Evolutionary conservation across 2,113 vertebrate genomes (phyloP).

Genomic region (Callithrix jacchus): DNA sequence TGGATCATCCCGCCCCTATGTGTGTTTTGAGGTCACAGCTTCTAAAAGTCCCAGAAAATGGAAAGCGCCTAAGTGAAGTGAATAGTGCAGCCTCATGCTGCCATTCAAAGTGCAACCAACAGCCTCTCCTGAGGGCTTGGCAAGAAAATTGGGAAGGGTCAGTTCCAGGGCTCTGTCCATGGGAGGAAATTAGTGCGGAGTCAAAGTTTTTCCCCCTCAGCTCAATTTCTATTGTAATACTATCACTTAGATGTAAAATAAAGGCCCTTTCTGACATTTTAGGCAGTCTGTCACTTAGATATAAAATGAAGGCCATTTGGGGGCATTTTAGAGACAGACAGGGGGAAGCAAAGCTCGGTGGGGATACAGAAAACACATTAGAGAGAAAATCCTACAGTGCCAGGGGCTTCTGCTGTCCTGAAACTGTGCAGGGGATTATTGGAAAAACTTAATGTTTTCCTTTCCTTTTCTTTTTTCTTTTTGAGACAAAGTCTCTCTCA

Average conservation of each 20-base stretch:
- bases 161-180: background rate
- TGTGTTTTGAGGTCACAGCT: background rate
- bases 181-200: background rate
- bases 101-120: fast-evolving
- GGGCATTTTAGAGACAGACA: background rate
- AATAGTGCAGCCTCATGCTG: fast-evolving
- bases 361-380: background rate
- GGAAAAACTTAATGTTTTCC: background rate
- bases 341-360: background rate
- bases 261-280: background rate
- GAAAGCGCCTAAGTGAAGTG: background rate
- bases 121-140: background rate
- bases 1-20: too few relatives aligned
- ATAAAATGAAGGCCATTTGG: background rate
- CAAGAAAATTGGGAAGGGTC: background rate
- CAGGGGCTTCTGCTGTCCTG: background rate
- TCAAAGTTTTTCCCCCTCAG: background rate
- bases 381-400: background rate
- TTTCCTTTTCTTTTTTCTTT: too few relatives aligned
- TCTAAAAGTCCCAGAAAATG: background rate
- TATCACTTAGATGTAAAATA: too few relatives aligned
- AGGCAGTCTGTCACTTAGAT: too few relatives aligned
- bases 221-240: background rate
- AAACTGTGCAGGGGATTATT: background rate
- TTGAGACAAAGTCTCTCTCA: too few relatives aligned